phyloP scores from a whole-genome alignment of 2,113 vertebrate genomes.

The Maccullochella peelii region DNA sequence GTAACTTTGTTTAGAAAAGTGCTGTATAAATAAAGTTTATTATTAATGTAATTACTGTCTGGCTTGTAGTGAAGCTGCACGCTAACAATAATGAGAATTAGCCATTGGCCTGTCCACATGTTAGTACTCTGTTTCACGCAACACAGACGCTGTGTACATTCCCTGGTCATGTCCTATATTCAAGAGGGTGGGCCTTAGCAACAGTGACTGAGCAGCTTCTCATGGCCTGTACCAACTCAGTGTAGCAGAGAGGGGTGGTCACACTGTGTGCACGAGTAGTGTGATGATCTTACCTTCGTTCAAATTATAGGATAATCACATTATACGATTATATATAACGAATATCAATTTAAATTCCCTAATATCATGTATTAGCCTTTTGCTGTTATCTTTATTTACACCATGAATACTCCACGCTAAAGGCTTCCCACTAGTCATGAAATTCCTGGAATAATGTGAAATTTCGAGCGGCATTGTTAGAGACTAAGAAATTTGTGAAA shows the following conservation, averaged over 20 bases:
- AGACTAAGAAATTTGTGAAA: not conserved
- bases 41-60: not conserved
- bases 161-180: constrained; percentile 72
- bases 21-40: too few species aligned
- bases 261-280: not conserved
- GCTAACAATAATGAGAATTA: not conserved
- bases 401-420: not conserved
- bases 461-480: not conserved
- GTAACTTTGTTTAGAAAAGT: too few species aligned
- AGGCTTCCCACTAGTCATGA: not conserved
- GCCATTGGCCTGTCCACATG: not conserved
- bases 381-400: not conserved
- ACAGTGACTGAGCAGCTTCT: constrained; percentile 81
- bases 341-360: not conserved
- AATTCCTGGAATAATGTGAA: not conserved
- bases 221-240: constrained; percentile 72
- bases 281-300: not conserved
- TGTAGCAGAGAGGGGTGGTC: constrained; percentile 38
- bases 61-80: not conserved
- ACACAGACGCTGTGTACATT: constrained; percentile 48
- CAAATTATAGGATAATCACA: not conserved
- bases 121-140: not conserved
- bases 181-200: constrained; percentile 75
- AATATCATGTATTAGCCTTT: not conserved
- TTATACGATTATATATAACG: too few species aligned